A percentile compares a stretch with the other conserved stretches of the same genome.
phyloP scores from a whole-genome alignment of 2,797 vertebrate genomes.

The Synaphobranchus kaupii region DNA sequence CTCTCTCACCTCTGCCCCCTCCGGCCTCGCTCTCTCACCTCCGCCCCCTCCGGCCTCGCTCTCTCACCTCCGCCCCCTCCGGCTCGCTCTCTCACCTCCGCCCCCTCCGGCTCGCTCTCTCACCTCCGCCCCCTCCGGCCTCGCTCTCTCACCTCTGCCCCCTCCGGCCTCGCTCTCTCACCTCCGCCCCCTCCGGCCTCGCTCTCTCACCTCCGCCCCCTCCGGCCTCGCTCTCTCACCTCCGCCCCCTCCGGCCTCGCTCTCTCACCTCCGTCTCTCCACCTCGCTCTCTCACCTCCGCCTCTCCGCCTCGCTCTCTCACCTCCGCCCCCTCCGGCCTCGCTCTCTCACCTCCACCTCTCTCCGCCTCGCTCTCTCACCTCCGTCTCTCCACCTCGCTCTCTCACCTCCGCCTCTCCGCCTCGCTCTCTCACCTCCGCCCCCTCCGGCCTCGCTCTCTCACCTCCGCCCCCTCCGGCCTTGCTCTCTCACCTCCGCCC shows the following conservation, averaged over 20 bases:
- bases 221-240: constrained; percentile 65
- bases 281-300: too few species aligned
- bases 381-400: too few species aligned
- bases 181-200: constrained; percentile 74
- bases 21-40: constrained; percentile 71
- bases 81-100: constrained; percentile 77
- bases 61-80: constrained; percentile 79
- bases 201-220: constrained; percentile 80
- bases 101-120: constrained; percentile 16
- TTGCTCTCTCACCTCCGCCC: constrained; percentile 80
- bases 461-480: constrained; percentile 79
- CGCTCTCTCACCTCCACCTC: constrained; percentile 80
- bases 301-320: constrained; percentile 21
- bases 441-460: constrained; percentile 16
- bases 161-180: constrained; percentile 52
- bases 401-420: too few species aligned
- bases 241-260: constrained; percentile 66
- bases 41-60: constrained; percentile 55
- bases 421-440: constrained; percentile 78
- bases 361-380: constrained; percentile 59
- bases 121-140: constrained; percentile 79
- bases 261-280: constrained; percentile 89
- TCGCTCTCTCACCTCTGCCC: constrained; percentile 79
- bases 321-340: constrained; percentile 79
- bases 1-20: constrained; percentile 81